Evolutionary conservation across 2,797 vertebrate species (phyloP).

Genomic region (Huso huso): DNA sequence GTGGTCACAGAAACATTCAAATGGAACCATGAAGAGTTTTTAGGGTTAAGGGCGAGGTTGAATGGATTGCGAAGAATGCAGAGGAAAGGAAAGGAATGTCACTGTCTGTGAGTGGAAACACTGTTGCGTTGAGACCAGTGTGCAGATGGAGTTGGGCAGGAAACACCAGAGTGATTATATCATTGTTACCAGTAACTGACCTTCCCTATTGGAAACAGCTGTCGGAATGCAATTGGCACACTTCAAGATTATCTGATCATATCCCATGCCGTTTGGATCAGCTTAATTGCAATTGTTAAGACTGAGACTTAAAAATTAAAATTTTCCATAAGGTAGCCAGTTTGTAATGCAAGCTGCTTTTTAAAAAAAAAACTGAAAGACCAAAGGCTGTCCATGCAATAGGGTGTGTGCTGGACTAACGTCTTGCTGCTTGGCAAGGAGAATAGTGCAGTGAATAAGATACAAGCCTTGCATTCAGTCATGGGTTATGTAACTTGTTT

Average conservation of each 20-base stretch:
- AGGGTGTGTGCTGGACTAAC: background rate
- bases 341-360: background rate
- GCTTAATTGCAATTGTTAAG: background rate
- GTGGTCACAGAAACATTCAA: background rate
- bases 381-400: background rate
- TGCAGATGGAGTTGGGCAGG: conserved; percentile 1
- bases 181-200: conserved; percentile 6
- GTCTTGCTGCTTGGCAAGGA: background rate
- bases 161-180: conserved; percentile 14
- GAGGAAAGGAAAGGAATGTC: background rate
- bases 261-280: background rate
- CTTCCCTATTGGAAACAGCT: conserved; percentile 1
- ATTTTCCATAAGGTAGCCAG: background rate
- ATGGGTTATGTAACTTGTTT: too few relatives aligned
- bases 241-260: background rate
- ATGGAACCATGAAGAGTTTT: background rate
- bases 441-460: background rate
- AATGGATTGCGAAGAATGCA: background rate
- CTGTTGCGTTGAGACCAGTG: background rate
- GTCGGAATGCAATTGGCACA: conserved; percentile 5
- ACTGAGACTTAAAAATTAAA: background rate
- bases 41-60: too few relatives aligned
- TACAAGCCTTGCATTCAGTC: too few relatives aligned
- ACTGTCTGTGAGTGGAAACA: background rate
- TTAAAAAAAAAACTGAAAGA: background rate